Evolutionary conservation across 2,113 vertebrate species (phyloP).

Genomic region (Sardina pilchardus): DNA sequence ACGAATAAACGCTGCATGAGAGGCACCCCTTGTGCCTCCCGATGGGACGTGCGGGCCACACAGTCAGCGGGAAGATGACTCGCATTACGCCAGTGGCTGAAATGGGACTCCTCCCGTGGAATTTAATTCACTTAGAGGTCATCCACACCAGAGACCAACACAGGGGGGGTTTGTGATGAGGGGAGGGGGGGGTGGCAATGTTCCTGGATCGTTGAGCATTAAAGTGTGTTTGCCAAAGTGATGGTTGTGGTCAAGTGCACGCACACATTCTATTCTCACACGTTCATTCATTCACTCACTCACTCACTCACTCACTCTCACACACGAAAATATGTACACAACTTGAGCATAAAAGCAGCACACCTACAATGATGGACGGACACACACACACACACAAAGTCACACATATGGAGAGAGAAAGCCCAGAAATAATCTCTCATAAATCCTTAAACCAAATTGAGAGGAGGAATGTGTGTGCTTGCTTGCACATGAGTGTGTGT

Average conservation of each 20-base stretch:
- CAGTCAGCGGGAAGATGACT: neutral
- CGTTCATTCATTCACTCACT: neutral
- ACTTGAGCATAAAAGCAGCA: neutral
- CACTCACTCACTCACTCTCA: neutral
- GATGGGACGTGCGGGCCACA: neutral
- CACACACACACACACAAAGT: neutral
- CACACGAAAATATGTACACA: neutral
- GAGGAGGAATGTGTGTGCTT: neutral
- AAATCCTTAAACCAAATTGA: neutral
- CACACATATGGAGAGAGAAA: neutral
- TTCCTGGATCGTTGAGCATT: neutral
- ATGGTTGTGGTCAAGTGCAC: neutral
- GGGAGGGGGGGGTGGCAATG: neutral
- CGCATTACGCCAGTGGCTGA: neutral
- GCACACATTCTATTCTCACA: no score
- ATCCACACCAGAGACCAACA: neutral
- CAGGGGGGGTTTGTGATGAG: neutral
- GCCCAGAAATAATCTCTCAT: neutral
- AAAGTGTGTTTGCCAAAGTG: neutral
- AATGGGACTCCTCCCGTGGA: neutral
- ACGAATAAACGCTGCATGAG: no score
- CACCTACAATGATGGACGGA: neutral
- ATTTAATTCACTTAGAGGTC: slow-evolving; percentile 20
- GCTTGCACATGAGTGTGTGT: neutral
- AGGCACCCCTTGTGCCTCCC: neutral